Conservation (phyloP, 1,140 invertebrate species). For the Drosophila santomea region DNA sequence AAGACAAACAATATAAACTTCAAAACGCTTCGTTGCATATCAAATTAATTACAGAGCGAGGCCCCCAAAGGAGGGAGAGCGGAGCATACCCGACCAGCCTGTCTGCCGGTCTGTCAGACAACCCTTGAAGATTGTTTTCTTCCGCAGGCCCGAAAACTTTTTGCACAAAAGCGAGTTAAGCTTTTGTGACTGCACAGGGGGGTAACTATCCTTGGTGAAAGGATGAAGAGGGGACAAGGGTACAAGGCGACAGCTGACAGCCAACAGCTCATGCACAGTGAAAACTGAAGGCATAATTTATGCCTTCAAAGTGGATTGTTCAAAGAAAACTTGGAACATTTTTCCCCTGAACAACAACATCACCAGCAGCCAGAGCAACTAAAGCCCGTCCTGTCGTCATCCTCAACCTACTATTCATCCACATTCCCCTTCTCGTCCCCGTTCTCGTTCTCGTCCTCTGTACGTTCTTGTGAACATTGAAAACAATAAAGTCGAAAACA, state of each 20-base stretch:
- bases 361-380: conserved; percentile 37
- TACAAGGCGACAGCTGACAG: conserved; percentile 65
- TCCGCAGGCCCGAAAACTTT: conserved; percentile 62
- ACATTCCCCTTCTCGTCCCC: not conserved
- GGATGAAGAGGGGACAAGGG: conserved; percentile 8
- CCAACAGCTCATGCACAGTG: conserved; percentile 76
- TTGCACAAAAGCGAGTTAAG: conserved; percentile 75
- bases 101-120: conserved; percentile 59
- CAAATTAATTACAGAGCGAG: conserved; percentile 77
- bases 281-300: conserved; percentile 83
- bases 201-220: conserved; percentile 5
- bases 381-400: conserved; percentile 47
- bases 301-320: conserved; percentile 83
- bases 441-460: conserved; percentile 27
- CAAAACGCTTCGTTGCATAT: conserved; percentile 82
- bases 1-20: conserved; percentile 82
- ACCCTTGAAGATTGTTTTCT: conserved; percentile 82
- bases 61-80: conserved; percentile 51
- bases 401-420: not conserved
- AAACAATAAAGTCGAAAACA: conserved; percentile 64
- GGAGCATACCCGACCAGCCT: conserved; percentile 29
- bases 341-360: conserved; percentile 61
- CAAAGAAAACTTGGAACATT: conserved; percentile 71
- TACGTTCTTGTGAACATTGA: conserved; percentile 63
- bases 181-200: conserved; percentile 49